A percentile compares a stretch with the other conserved stretches of the same genome.
These are phyloP conservation scores for Brachypalpus laphriformis DNA, from an alignment of 2,888 invertebrate genomes.

Conservation along the genomic window DNA sequence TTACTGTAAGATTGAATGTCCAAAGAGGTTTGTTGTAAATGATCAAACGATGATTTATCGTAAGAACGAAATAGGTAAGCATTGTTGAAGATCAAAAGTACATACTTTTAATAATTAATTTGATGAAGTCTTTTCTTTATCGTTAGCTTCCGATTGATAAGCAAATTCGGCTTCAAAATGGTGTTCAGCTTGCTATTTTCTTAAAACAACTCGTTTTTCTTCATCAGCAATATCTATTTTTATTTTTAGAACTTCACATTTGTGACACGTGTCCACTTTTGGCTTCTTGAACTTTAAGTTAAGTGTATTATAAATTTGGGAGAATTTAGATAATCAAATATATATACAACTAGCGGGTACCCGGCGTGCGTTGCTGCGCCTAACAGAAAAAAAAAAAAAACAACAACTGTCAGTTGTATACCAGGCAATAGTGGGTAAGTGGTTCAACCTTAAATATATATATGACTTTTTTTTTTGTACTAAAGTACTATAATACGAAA, in stretches of 20 bases:
- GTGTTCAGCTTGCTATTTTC: conserved; percentile 8
- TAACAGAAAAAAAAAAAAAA: too few species aligned
- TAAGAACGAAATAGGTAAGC: conserved; percentile 63
- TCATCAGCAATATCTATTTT: conserved; percentile 24
- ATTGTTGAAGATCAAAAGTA: conserved; percentile 69
- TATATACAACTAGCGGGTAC: too few species aligned
- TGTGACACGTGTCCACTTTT: conserved; percentile 55
- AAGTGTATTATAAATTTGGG: conserved; percentile 51
- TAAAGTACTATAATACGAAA: too few species aligned
- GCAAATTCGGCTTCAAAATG: conserved; percentile 16
- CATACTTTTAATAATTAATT: background rate
- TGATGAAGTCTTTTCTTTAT: conserved; percentile 21
- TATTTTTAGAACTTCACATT: conserved; percentile 64
- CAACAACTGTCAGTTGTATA: too few species aligned
- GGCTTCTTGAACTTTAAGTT: conserved; percentile 71
- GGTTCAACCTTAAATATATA: too few species aligned
- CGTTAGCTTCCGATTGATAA: conserved; percentile 17
- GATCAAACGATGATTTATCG: conserved; percentile 41
- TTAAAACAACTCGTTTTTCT: background rate
- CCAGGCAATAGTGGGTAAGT: too few species aligned
- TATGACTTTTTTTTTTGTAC: too few species aligned
- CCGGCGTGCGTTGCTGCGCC: too few species aligned
- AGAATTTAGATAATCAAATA: conserved; percentile 62
- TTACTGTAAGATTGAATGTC: conserved; percentile 64
- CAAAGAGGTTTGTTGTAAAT: conserved; percentile 68